Base-by-base conservation (phyloP, 2,888 invertebrate species). In the Abscondita cerata region DNA sequence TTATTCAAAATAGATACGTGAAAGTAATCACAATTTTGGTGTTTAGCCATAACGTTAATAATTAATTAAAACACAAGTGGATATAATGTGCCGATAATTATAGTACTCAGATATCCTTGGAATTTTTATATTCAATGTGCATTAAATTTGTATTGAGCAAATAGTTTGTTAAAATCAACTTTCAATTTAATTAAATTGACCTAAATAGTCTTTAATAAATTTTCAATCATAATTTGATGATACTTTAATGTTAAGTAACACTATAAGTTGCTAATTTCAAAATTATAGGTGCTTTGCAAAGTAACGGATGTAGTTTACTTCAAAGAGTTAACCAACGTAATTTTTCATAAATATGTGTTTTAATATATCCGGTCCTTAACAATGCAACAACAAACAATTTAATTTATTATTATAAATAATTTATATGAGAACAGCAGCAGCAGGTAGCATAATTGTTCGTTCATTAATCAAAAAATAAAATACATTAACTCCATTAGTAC, bases 391-490 rank as follows among this genome's bases (percentile, higher is more conserved):
- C 63, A 63, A 66, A 66, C 63, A 63, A 64, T 66, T 62, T 65
- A 62, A 65, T 65, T 66, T 62, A 62, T 66, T 63, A 54, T 62
- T 63, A 63, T 66, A 66, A 66, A 66, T 66, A 66, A 66, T 66
- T 57, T 57, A 66, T 66, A 66, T 66, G 66, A 61, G 66, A 66
- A 66, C 59, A 58, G 63, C 55, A 63, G 63, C 63, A 63, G 63
- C 59, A 56, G 63, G 61, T 59, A 58, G 54, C 54, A 54, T 64
- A 64, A 64, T 64, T 61, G 64, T 50, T 46, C 54, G 40, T 54
- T 56, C 65, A 65, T 67, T 68, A 68, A 67, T 65, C 65, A 68
- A 68, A 66, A 53, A 65, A 62, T 60, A 65, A 68, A 68, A 65
- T 65, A 62, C 65, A 62, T 59, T 57, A 62, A 67, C 54, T 63